phyloP scores from a whole-genome alignment of 2,888 invertebrate species.

The Drosophila tanythrix region DNA sequence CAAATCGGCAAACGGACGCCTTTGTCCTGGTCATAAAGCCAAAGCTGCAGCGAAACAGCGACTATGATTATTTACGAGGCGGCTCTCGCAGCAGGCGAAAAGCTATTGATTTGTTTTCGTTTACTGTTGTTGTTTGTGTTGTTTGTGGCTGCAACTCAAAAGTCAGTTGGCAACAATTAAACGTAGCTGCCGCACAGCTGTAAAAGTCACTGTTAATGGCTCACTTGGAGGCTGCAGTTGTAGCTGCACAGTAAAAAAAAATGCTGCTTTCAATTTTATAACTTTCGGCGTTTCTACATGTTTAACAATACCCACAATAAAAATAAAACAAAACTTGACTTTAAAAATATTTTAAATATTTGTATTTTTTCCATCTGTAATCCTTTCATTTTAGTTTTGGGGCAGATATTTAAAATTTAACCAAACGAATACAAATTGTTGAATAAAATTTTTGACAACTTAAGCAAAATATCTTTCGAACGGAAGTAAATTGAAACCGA shows the following conservation, averaged over 20 bases:
- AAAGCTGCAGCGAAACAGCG: slow-evolving; percentile 38
- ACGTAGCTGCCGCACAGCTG: slow-evolving; percentile 62
- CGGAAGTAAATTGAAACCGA: neutral
- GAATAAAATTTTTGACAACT: too few species aligned
- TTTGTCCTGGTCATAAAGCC: slow-evolving; percentile 71
- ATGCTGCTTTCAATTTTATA: neutral
- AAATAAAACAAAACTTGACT: neutral
- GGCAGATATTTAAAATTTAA: neutral
- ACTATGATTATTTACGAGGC: slow-evolving; percentile 71
- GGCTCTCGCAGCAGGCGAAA: slow-evolving; percentile 71
- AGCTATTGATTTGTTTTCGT: slow-evolving; percentile 57
- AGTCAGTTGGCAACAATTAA: slow-evolving; percentile 69
- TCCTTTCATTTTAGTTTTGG: neutral
- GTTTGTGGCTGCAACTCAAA: slow-evolving; percentile 35
- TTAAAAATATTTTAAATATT: neutral
- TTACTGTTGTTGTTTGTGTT: slow-evolving; percentile 20
- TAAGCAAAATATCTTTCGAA: neutral
- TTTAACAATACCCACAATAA: neutral
- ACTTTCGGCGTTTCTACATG: neutral
- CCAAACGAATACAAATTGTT: neutral
- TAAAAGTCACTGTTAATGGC: slow-evolving; percentile 73
- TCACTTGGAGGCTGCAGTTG: slow-evolving; percentile 48
- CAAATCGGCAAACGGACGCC: slow-evolving; percentile 65
- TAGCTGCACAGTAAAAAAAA: slow-evolving; percentile 17
- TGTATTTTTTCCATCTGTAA: neutral